Evolutionary conservation across 2,113 vertebrate genomes (phyloP).

Genomic region (Egretta garzetta): DNA sequence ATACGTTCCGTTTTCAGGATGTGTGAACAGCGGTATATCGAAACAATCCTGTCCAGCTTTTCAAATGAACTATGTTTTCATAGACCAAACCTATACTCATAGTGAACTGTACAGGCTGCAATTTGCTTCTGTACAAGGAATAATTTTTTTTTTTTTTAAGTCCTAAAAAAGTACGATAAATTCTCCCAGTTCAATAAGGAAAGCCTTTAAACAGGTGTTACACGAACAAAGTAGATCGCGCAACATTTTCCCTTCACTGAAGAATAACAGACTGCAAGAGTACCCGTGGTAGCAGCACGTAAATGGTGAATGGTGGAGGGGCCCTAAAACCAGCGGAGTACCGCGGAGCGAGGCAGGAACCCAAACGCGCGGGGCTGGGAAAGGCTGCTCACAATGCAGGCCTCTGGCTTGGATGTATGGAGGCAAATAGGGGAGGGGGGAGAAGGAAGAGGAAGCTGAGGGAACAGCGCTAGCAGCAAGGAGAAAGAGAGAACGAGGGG

Average conservation of each 20-base stretch:
- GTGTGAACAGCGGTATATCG: background rate
- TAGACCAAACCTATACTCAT: background rate
- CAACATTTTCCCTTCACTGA: background rate
- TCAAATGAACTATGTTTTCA: background rate
- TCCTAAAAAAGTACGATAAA: background rate
- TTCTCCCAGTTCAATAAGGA: background rate
- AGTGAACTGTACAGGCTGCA: background rate
- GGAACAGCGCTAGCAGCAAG: background rate
- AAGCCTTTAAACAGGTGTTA: background rate
- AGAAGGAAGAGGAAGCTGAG: background rate
- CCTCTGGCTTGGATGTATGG: background rate
- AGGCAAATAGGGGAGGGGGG: background rate
- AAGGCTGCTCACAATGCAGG: background rate
- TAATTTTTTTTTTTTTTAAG: background rate
- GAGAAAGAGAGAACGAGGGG: background rate
- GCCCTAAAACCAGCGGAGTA: background rate
- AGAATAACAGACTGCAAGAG: background rate
- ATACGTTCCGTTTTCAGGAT: rapidly evolving
- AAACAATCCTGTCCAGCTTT: background rate
- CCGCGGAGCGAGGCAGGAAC: rapidly evolving
- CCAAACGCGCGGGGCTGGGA: background rate
- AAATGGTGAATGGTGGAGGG: too few relatives aligned
- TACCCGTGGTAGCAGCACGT: background rate
- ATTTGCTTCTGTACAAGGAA: background rate
- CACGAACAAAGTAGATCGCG: background rate